Conservation (phyloP, 2,888 invertebrate genomes). For the Ypsolopha sequella region DNA sequence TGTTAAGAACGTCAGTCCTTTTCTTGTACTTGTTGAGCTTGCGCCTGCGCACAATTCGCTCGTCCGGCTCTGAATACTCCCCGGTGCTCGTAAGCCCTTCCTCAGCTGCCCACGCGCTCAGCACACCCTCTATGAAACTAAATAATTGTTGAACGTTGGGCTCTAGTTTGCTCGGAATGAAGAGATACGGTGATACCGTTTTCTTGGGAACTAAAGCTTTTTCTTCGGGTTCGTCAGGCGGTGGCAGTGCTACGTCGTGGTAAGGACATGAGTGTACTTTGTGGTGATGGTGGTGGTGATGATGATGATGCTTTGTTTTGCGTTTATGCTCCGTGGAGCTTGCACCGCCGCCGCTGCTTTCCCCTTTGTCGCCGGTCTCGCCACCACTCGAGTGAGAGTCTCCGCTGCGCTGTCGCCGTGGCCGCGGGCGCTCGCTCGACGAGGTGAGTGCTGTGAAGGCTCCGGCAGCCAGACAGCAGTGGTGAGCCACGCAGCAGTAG, state of each 20-base stretch:
- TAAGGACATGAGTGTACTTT: slow-evolving; percentile 58
- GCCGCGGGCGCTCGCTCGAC: slow-evolving; percentile 41
- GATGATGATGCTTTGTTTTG: slow-evolving; percentile 49
- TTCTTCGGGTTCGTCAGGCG: slow-evolving; percentile 42
- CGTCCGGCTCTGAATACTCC: slow-evolving; percentile 80
- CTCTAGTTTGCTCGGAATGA: slow-evolving; percentile 72
- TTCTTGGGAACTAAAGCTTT: slow-evolving; percentile 48
- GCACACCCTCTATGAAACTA: slow-evolving; percentile 83
- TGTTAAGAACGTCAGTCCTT: slow-evolving; percentile 76
- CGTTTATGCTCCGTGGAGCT: slow-evolving; percentile 36
- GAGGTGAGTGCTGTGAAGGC: slow-evolving; percentile 45
- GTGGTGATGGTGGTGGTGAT: slow-evolving; percentile 52
- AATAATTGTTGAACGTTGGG: slow-evolving; percentile 85
- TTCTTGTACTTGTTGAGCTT: slow-evolving; percentile 73
- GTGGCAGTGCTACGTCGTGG: slow-evolving; percentile 43
- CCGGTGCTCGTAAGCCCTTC: slow-evolving; percentile 80
- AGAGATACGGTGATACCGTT: slow-evolving; percentile 64
- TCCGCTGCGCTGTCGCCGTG: slow-evolving; percentile 50
- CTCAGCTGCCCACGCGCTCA: slow-evolving; percentile 84
- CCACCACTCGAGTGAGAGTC: slow-evolving; percentile 65
- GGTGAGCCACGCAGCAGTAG: slow-evolving; percentile 63
- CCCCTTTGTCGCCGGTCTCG: slow-evolving; percentile 51
- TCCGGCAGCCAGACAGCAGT: slow-evolving; percentile 59
- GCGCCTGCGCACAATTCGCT: slow-evolving; percentile 72
- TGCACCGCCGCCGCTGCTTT: slow-evolving; percentile 29